These are phyloP conservation scores for Bombus vancouverensis DNA, from an alignment of 1,140 invertebrate genomes.

Conservation along the genomic window DNA sequence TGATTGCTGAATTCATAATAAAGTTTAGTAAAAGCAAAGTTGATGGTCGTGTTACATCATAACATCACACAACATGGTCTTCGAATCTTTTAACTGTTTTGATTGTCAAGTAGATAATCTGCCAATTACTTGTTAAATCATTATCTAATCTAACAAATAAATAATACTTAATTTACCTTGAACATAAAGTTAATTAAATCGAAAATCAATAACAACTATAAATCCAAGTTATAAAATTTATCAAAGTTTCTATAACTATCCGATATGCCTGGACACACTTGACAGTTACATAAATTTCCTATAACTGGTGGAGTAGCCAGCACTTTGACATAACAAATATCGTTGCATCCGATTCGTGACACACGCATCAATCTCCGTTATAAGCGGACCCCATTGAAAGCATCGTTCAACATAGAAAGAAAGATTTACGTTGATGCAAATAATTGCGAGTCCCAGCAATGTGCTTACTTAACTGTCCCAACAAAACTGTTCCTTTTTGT, in stretches of 20 bases:
- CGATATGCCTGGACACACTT: neutral
- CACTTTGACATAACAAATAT: neutral
- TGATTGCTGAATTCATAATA: too few species aligned
- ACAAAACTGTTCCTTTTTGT: neutral
- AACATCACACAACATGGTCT: neutral
- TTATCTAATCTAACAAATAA: too few species aligned
- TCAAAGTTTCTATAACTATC: neutral
- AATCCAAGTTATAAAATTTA: neutral
- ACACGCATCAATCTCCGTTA: conserved; percentile 3
- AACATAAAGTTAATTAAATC: neutral
- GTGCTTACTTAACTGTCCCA: neutral
- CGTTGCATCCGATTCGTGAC: neutral
- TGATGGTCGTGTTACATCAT: too few species aligned
- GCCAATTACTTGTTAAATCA: neutral
- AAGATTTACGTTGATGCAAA: conserved; percentile 44
- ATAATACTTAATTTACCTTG: neutral
- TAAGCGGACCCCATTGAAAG: neutral
- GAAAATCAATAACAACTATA: neutral
- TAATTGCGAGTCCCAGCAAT: conserved; percentile 12
- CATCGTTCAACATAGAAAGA: conserved; percentile 34
- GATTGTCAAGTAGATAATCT: neutral
- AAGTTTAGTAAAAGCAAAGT: too few species aligned
- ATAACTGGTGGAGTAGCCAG: neutral
- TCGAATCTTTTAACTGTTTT: neutral
- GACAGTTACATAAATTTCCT: neutral